phyloP scores from a whole-genome alignment of 2,797 vertebrate genomes.

The Borostomias antarcticus region DNA sequence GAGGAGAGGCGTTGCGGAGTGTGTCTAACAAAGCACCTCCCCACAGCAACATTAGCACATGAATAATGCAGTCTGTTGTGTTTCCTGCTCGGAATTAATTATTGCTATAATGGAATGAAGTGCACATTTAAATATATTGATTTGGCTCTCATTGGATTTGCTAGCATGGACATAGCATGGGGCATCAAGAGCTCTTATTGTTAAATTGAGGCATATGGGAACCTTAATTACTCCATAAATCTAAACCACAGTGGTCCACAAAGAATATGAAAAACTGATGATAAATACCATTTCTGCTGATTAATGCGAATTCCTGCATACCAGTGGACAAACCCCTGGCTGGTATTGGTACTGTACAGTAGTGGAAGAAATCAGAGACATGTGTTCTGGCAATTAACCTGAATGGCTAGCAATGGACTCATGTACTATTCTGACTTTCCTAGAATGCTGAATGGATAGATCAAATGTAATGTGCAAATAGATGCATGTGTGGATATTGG shows the following conservation, averaged over 20 bases:
- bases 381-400: constrained; percentile 1
- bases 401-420: not conserved
- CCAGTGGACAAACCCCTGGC: not conserved
- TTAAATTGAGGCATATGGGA: constrained; percentile 33
- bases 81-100: constrained; percentile 50
- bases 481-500: not conserved
- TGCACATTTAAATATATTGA: constrained; percentile 49
- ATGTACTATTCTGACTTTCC: not conserved
- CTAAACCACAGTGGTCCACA: constrained; percentile 18
- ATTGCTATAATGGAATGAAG: constrained; percentile 36
- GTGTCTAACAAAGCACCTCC: constrained; percentile 16
- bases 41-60: constrained; percentile 34
- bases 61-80: constrained; percentile 45
- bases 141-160: constrained; percentile 34
- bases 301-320: constrained; percentile 10
- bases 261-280: constrained; percentile 25
- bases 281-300: constrained; percentile 28
- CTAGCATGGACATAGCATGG: constrained; percentile 33
- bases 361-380: not conserved
- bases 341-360: not conserved
- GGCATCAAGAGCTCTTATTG: constrained; percentile 11
- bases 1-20: constrained; percentile 4
- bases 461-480: not conserved
- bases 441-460: not conserved
- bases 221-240: constrained; percentile 41